Percentiles rank a stretch among this genome's conserved stretches.
phyloP scores from a whole-genome alignment of 1,140 invertebrate genomes.

The Hycleus cichorii region DNA sequence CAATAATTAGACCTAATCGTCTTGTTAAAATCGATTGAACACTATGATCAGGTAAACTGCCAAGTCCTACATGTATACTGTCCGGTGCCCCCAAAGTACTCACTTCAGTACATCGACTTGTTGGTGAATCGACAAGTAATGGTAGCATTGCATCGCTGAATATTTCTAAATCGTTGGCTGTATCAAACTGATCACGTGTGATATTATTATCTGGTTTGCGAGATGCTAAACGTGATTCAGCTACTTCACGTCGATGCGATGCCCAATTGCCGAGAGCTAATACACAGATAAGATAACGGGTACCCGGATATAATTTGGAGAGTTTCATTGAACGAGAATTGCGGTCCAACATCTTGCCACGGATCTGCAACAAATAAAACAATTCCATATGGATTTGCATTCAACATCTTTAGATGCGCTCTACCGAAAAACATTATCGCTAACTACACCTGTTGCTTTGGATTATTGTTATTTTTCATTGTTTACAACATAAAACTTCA shows the following conservation, averaged over 20 bases:
- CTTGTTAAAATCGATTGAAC: constrained; percentile 64
- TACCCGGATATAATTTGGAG: constrained; percentile 63
- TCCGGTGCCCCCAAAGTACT: constrained; percentile 65
- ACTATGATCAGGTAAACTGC: constrained; percentile 57
- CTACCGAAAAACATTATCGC: too few species aligned
- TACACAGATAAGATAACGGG: constrained; percentile 77
- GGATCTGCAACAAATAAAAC: constrained; percentile 49
- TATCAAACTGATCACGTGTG: constrained; percentile 7
- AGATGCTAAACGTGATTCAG: constrained; percentile 46
- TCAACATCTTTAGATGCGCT: too few species aligned
- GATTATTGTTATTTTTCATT: background rate
- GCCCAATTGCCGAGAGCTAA: constrained; percentile 68
- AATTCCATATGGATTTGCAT: too few species aligned
- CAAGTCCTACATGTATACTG: constrained; percentile 50
- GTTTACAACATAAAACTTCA: too few species aligned
- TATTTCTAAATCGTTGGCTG: constrained; percentile 45
- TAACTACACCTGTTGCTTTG: too few species aligned
- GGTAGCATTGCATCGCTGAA: constrained; percentile 49
- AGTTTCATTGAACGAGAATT: constrained; percentile 63
- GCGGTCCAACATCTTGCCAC: constrained; percentile 60
- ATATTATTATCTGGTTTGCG: constrained; percentile 36
- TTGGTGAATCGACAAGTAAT: constrained; percentile 63
- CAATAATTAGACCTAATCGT: constrained; percentile 73
- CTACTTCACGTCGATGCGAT: constrained; percentile 37
- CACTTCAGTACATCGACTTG: constrained; percentile 68